These are phyloP conservation scores for Zosterops lateralis DNA, from an alignment of 2,113 vertebrate species.

Conservation along the genomic window DNA sequence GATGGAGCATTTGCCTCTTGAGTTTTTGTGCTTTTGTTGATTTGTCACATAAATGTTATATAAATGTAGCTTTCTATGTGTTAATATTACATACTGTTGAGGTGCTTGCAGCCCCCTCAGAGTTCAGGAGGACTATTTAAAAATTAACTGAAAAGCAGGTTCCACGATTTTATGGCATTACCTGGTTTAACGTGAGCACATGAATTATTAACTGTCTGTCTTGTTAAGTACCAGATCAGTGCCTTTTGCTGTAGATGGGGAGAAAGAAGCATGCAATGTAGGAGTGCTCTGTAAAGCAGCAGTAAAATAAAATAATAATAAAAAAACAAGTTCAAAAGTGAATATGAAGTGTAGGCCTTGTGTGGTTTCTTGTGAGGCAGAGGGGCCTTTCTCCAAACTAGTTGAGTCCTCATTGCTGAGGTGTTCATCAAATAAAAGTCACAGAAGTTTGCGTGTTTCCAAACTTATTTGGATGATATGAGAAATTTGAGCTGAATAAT, in stretches of 20 bases:
- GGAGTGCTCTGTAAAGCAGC: conserved; percentile 66
- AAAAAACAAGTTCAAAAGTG: neutral
- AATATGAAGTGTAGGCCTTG: neutral
- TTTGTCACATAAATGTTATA: conserved; percentile 63
- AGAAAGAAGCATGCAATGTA: conserved; percentile 79
- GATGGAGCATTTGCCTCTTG: conserved; percentile 42
- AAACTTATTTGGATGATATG: conserved; percentile 12
- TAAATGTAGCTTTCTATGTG: conserved; percentile 61
- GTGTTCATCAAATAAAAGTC: conserved; percentile 24
- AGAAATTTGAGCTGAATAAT: conserved; percentile 59
- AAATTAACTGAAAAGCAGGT: conserved; percentile 61
- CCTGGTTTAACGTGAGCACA: conserved; percentile 87
- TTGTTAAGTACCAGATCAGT: conserved; percentile 77
- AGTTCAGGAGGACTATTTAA: conserved; percentile 66
- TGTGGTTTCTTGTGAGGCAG: conserved; percentile 20
- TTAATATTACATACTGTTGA: conserved; percentile 82
- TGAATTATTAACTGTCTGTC: conserved; percentile 90
- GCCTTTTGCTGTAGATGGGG: conserved; percentile 78
- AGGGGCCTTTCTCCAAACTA: conserved; percentile 17
- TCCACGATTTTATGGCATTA: conserved; percentile 84
- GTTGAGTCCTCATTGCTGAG: conserved; percentile 35
- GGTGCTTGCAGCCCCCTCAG: conserved; percentile 74
- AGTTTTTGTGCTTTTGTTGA: conserved; percentile 45
- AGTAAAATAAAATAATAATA: conserved; percentile 13
- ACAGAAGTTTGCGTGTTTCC: neutral